Evolutionary conservation across 1,140 invertebrate genomes (phyloP), one percentile per base, ranked within the genome.

Genomic region (Tachypleus tridentatus): DNA sequence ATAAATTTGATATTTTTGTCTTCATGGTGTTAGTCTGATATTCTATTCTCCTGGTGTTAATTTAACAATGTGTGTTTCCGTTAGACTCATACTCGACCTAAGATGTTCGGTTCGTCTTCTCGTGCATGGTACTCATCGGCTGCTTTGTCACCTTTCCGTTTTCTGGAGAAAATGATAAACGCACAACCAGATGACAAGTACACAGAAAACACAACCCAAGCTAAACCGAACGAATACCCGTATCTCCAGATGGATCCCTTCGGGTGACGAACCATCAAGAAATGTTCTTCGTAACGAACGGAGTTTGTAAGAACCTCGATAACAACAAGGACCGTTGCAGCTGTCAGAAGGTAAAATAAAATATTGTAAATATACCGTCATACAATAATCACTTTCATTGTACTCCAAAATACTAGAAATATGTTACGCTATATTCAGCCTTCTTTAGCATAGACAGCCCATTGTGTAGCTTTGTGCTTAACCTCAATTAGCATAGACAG

Each of bases 61-160:
- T 29, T 29, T 29, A 29, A 63, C 51, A 65, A 11, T 4, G 51
- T 53, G 48, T 11, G 54, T 3, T 56, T 48, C 64, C 54, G 58
- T 58, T 3, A 52, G 5, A 9, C 6, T 64, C 56, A 65, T 54
- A 66, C 61, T 81, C 88, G 85, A 68, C 88, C 87, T 68, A 91
- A 87, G 67, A 87, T 87, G 11, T 87, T 87, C 0, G 88, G 87
- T 73, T 91, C 89, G 71, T 92, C 89, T 47, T 88, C 87, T 82
- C 88, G 85, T 0, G 86, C 87, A 29, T 88, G 77, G 71, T 88
- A 85, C 69, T 89, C 88, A 47, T 82, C 86, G 1, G 84, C 83
- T 5, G 87, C 87, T 71, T 88, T 87, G 67, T 87, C 84, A 7
- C 88, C 84, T 78, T 93, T 92, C 61, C 85, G 83, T 68, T 78